These are phyloP conservation scores for Pollenia griseotomentosa DNA, from an alignment of 2,888 invertebrate genomes.

Conservation along the genomic window DNA sequence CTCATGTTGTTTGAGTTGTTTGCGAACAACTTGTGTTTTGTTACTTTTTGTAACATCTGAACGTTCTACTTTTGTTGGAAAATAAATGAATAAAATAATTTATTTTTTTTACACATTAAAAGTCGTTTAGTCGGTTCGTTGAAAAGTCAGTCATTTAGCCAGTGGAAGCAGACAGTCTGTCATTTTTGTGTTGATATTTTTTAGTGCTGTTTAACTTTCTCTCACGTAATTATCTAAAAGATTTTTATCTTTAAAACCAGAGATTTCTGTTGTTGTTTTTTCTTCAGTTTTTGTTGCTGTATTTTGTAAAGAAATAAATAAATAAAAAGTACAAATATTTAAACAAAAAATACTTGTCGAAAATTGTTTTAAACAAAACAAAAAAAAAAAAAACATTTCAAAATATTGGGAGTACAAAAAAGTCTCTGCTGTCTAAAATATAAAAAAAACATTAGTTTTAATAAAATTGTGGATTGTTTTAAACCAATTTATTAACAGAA, in stretches of 20 bases:
- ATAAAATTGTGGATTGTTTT: no score
- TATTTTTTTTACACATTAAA: slow-evolving; percentile 4
- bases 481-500: no score
- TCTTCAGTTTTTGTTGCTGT: slow-evolving; percentile 4
- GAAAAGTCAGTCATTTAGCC: slow-evolving; percentile 39
- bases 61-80: slow-evolving; percentile 58
- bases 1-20: slow-evolving; percentile 23
- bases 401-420: not conserved
- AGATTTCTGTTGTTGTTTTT: slow-evolving; percentile 33
- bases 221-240: slow-evolving; percentile 71
- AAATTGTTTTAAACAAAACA: not conserved
- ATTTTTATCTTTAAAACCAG: slow-evolving; percentile 68
- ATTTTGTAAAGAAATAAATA: slow-evolving; percentile 7
- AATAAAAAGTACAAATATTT: slow-evolving; percentile 57
- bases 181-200: not conserved
- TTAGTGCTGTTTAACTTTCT: slow-evolving; percentile 67
- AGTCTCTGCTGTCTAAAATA: no score
- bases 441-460: not conserved
- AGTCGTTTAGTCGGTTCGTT: slow-evolving; percentile 7
- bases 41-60: not conserved
- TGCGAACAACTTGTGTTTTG: slow-evolving; percentile 29
- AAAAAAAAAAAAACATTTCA: not conserved
- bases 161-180: slow-evolving; percentile 24
- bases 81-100: slow-evolving; percentile 5
- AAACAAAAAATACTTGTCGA: slow-evolving; percentile 45